Evolutionary conservation across 2,888 invertebrate species (phyloP).

Genomic region (Drosophila borealis): DNA sequence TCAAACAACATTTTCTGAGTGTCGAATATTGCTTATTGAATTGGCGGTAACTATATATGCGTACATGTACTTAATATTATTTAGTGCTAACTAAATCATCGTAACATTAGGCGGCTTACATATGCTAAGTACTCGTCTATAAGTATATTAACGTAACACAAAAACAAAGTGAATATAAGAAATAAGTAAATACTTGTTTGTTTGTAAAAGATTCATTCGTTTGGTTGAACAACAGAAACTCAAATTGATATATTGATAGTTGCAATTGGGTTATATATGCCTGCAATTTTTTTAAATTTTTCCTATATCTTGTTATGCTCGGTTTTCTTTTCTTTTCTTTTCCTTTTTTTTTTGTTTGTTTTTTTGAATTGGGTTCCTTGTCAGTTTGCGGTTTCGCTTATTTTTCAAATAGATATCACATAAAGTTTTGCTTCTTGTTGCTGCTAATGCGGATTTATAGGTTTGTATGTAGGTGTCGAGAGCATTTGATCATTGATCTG

Average conservation of each 20-base stretch:
- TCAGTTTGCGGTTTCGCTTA: constrained; percentile 56
- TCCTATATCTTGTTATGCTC: neutral
- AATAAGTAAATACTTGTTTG: neutral
- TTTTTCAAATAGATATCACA: constrained; percentile 76
- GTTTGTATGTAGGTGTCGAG: constrained; percentile 33
- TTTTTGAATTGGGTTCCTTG: constrained; percentile 33
- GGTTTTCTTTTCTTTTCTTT: neutral
- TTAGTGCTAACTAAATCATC: constrained; percentile 25
- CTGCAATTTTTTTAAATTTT: neutral
- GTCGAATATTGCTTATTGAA: neutral
- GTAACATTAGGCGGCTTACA: constrained; percentile 33
- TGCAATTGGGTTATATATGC: neutral
- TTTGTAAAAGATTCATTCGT: neutral
- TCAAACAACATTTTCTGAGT: neutral
- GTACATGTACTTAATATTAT: neutral
- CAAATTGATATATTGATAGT: neutral
- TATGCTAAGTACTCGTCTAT: constrained; percentile 38
- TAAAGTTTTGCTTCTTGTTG: constrained; percentile 64
- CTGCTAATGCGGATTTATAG: constrained; percentile 58
- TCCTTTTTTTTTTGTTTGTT: constrained; percentile 15
- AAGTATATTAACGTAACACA: neutral
- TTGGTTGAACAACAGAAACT: neutral
- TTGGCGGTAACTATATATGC: constrained; percentile 2
- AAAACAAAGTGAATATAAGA: constrained; percentile 12
- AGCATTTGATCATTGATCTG: constrained; percentile 6